Conservation (phyloP, 92 coral and sea anemone species). For the Pocillopora meandrina region DNA sequence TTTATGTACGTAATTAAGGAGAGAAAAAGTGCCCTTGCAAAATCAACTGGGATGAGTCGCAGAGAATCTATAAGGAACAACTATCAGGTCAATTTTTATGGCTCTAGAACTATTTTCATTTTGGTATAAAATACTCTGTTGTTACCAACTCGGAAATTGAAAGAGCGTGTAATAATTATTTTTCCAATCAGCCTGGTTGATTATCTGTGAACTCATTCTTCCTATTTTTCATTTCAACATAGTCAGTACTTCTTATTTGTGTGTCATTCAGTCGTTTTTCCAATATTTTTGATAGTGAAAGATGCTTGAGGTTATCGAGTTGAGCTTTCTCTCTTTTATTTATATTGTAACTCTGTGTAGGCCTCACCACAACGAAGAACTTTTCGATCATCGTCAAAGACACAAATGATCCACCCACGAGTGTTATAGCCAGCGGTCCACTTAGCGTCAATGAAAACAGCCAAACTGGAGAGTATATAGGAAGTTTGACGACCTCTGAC, state of each 20-base stretch:
- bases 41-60: slow-evolving; percentile 20
- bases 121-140: too few relatives aligned
- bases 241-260: too few relatives aligned
- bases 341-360: slow-evolving; percentile 20
- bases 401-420: slow-evolving; percentile 87
- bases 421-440: slow-evolving; percentile 69
- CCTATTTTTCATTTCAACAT: too few relatives aligned
- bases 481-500: slow-evolving; percentile 77
- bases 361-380: slow-evolving; percentile 69
- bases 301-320: not conserved
- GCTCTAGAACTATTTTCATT: too few relatives aligned
- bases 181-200: too few relatives aligned
- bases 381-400: slow-evolving; percentile 78
- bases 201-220: too few relatives aligned
- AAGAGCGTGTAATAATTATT: too few relatives aligned
- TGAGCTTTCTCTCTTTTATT: too few relatives aligned
- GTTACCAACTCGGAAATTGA: too few relatives aligned
- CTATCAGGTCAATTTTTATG: too few relatives aligned
- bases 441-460: slow-evolving; percentile 66
- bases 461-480: slow-evolving; percentile 70
- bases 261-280: too few relatives aligned
- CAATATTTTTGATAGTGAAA: too few relatives aligned
- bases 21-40: slow-evolving; percentile 10
- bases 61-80: not conserved
- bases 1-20: not conserved